Percentiles rank a stretch among this genome's conserved stretches.
phyloP scores from a whole-genome alignment of 2,797 vertebrate species.

The Sitta carolinensis region DNA sequence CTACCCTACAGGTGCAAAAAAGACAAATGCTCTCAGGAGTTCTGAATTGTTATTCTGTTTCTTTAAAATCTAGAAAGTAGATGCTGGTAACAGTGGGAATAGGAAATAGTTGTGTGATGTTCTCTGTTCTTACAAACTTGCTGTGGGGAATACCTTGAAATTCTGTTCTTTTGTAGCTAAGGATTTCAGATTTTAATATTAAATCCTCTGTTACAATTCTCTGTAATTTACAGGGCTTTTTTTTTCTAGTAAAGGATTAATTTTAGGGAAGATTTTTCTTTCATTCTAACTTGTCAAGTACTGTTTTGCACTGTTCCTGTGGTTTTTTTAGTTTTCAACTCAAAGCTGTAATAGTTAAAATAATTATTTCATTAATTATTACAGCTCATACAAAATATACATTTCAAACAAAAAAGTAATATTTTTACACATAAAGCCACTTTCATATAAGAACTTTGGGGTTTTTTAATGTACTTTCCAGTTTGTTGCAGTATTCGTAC shows the following conservation, averaged over 20 bases:
- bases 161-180: not conserved
- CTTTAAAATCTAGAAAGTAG: not conserved
- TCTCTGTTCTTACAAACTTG: not conserved
- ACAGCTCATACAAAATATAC: not conserved
- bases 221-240: not conserved
- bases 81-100: not conserved
- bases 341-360: not conserved
- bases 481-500: not conserved
- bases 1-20: not conserved
- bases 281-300: not conserved
- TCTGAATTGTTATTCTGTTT: not conserved
- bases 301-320: not conserved
- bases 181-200: not conserved
- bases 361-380: not conserved
- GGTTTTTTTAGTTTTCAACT: not conserved
- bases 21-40: not conserved
- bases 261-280: not conserved
- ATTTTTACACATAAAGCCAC: not conserved
- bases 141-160: not conserved
- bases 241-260: not conserved
- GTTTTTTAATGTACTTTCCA: not conserved
- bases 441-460: not conserved
- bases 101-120: not conserved
- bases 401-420: not conserved
- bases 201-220: not conserved